Conservation (phyloP, 2,888 invertebrate genomes). For the Drosophila neotestacea region DNA sequence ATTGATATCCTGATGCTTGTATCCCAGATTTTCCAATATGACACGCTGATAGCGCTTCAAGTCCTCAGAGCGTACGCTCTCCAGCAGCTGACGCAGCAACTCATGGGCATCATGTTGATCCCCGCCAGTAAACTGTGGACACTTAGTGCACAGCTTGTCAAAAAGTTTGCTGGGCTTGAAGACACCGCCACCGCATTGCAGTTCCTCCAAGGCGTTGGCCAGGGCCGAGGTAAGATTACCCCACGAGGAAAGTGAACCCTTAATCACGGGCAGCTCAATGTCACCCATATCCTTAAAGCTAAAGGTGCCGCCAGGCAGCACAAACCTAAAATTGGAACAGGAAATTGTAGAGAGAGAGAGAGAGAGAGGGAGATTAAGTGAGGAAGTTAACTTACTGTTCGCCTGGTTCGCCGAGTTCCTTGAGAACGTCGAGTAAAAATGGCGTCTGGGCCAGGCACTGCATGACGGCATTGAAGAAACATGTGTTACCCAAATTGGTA, state of each 20-base stretch:
- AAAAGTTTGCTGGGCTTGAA: constrained; percentile 89
- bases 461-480: constrained; percentile 98
- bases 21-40: constrained; percentile 91
- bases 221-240: constrained; percentile 89
- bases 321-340: constrained; percentile 85
- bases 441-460: constrained; percentile 96
- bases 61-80: constrained; percentile 93
- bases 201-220: constrained; percentile 89
- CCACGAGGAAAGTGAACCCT: constrained; percentile 89
- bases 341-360: no score
- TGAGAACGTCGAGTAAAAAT: constrained; percentile 89
- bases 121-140: constrained; percentile 95
- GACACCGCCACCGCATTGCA: constrained; percentile 88
- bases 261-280: constrained; percentile 88
- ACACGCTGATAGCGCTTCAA: constrained; percentile 92
- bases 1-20: constrained; percentile 91
- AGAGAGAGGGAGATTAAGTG: not conserved
- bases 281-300: constrained; percentile 86
- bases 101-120: constrained; percentile 99
- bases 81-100: constrained; percentile 94
- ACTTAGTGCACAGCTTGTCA: constrained; percentile 88
- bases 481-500: constrained; percentile 97
- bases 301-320: constrained; percentile 90
- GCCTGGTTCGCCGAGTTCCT: constrained; percentile 89
- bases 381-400: constrained; percentile 85